Conservation (phyloP, 1,140 invertebrate species). For the Caenorhabditis tropicalis region DNA sequence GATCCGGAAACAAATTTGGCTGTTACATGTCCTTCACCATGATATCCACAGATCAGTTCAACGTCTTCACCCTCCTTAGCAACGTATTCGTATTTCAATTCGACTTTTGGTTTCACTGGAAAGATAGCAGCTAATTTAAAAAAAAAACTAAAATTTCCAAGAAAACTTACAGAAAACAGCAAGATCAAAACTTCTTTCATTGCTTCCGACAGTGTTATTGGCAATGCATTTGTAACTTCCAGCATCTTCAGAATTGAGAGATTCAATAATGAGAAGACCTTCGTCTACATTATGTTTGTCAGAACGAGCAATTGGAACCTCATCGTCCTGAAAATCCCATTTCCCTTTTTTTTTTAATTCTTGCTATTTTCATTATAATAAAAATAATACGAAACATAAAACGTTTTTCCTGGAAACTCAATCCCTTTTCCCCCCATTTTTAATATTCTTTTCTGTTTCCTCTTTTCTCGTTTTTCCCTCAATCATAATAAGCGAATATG, state of each 20-base stretch:
- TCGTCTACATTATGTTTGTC: slow-evolving; percentile 51
- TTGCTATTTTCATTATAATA: not conserved
- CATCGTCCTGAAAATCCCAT: slow-evolving; percentile 37
- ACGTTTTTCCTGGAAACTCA: not conserved
- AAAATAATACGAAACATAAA: not conserved
- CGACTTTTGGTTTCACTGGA: slow-evolving; percentile 52
- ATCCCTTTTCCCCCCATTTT: not conserved
- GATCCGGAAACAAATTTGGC: slow-evolving; percentile 49
- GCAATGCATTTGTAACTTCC: slow-evolving; percentile 53
- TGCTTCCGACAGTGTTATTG: slow-evolving; percentile 36
- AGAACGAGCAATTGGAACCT: slow-evolving; percentile 44
- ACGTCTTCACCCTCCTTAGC: slow-evolving; percentile 50
- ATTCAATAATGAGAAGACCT: slow-evolving; percentile 52
- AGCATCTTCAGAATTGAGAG: slow-evolving; percentile 38
- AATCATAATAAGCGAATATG: slow-evolving; percentile 3
- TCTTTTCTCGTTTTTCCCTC: not conserved
- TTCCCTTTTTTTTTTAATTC: not conserved
- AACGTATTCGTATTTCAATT: slow-evolving; percentile 17
- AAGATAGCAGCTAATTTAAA: not conserved
- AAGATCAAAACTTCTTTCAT: slow-evolving; percentile 19
- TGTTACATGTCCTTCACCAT: slow-evolving; percentile 49
- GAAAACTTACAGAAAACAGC: slow-evolving; percentile 45
- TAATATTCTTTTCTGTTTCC: not conserved
- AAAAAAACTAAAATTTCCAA: too few species aligned
- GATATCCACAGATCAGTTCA: slow-evolving; percentile 41